phyloP scores from a whole-genome alignment of 2,797 vertebrate species.

The Zenarchopterus dispar region DNA sequence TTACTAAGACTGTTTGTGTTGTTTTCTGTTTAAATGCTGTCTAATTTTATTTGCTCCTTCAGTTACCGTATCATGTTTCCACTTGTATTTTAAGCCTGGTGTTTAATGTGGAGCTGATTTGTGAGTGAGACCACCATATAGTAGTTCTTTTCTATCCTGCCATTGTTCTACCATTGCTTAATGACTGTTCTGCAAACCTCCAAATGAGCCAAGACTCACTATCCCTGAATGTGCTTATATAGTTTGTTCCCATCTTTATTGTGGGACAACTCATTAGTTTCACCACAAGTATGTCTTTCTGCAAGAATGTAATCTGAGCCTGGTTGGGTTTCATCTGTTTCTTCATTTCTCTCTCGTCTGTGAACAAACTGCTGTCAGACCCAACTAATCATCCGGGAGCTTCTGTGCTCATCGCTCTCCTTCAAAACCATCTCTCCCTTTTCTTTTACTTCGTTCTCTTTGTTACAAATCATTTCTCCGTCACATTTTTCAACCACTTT shows the following conservation, averaged over 20 bases:
- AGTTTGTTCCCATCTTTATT: constrained; percentile 56
- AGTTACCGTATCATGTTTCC: constrained; percentile 29
- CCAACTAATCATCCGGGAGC: constrained; percentile 31
- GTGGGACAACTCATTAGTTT: constrained; percentile 60
- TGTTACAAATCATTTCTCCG: constrained; percentile 24
- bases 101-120: constrained; percentile 64
- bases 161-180: constrained; percentile 60
- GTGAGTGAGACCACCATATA: constrained; percentile 56
- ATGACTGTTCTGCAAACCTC: constrained; percentile 59
- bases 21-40: constrained; percentile 1
- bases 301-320: constrained; percentile 36
- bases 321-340: constrained; percentile 55
- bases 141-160: constrained; percentile 28
- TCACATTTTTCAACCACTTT: constrained; percentile 42
- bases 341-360: constrained; percentile 29
- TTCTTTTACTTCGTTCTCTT: background rate
- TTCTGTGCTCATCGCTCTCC: constrained; percentile 36
- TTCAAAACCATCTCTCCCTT: constrained; percentile 10
- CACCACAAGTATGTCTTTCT: constrained; percentile 50
- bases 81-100: constrained; percentile 26
- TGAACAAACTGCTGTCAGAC: constrained; percentile 42
- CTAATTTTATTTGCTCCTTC: constrained; percentile 9
- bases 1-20: no score
- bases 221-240: constrained; percentile 39
- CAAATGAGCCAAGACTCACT: constrained; percentile 43